Evolutionary conservation across 2,888 invertebrate genomes (phyloP).

Genomic region (Cheilosia vulpina): DNA sequence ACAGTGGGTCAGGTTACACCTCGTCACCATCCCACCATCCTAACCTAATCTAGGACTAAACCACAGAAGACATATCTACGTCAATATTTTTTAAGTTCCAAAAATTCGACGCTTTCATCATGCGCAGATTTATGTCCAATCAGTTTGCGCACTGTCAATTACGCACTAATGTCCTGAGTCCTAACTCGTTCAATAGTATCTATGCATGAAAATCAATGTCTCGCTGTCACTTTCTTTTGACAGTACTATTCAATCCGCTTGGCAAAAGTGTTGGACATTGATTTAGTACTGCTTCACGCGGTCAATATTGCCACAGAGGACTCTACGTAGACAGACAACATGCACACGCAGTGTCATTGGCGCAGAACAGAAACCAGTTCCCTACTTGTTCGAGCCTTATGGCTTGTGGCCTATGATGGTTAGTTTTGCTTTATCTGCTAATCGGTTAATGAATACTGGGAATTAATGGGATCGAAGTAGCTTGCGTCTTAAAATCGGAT

Average conservation of each 20-base stretch:
- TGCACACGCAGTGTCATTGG: background rate
- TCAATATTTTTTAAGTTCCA: no score
- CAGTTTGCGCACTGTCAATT: background rate
- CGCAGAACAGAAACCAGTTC: background rate
- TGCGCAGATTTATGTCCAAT: background rate
- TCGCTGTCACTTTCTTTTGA: conserved; percentile 3
- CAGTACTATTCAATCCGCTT: background rate
- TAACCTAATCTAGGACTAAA: no score
- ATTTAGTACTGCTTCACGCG: conserved; percentile 3
- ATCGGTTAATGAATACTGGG: background rate
- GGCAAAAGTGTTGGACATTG: background rate
- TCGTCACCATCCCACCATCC: no score
- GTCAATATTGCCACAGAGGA: background rate
- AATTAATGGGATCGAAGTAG: background rate
- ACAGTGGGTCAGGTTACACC: no score
- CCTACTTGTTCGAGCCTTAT: background rate
- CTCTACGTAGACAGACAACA: background rate
- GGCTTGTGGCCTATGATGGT: background rate
- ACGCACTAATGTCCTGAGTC: background rate
- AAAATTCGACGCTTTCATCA: no score
- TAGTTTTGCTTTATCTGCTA: background rate
- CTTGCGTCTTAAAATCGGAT: background rate
- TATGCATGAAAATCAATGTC: conserved; percentile 5
- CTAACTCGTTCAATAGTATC: background rate
- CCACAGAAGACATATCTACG: no score